Percentiles rank a stretch among this genome's conserved stretches.
These are phyloP conservation scores for Tachina fera DNA, from an alignment of 2,888 invertebrate genomes.

Conservation along the genomic window DNA sequence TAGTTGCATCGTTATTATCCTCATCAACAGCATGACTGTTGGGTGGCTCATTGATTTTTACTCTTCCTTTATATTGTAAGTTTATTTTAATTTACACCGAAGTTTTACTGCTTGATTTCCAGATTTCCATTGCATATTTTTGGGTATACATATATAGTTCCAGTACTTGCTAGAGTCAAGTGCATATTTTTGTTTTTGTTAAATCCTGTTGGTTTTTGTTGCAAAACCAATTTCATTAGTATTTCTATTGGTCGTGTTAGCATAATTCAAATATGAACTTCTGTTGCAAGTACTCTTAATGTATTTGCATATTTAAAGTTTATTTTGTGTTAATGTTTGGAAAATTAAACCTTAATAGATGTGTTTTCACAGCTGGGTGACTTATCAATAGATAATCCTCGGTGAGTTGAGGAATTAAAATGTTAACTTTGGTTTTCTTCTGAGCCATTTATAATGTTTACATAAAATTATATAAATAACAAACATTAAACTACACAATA, in stretches of 20 bases:
- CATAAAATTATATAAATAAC: too few relatives aligned
- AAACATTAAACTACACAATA: too few relatives aligned
- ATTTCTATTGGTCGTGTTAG: constrained; percentile 36
- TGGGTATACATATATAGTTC: not conserved
- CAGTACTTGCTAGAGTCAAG: constrained; percentile 17
- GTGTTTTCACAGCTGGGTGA: constrained; percentile 6
- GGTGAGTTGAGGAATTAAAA: not conserved
- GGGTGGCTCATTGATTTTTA: constrained; percentile 31
- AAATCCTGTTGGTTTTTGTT: too few relatives aligned
- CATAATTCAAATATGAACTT: not conserved
- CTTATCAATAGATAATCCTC: not conserved
- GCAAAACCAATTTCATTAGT: too few relatives aligned
- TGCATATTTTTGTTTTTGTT: constrained; percentile 9
- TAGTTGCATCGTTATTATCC: not conserved
- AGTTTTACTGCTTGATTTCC: not conserved
- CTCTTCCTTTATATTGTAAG: constrained; percentile 1
- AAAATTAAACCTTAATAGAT: constrained; percentile 14
- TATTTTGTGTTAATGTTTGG: not conserved
- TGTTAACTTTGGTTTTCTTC: not conserved
- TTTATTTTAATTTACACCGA: not conserved
- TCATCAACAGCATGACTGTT: constrained; percentile 26
- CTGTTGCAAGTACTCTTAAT: not conserved
- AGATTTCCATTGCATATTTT: not conserved
- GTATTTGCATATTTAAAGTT: not conserved
- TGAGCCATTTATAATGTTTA: too few relatives aligned